Percentiles rank a stretch among this genome's conserved stretches.
phyloP scores from a whole-genome alignment of 2,888 invertebrate species.

The Macaria liturata region DNA sequence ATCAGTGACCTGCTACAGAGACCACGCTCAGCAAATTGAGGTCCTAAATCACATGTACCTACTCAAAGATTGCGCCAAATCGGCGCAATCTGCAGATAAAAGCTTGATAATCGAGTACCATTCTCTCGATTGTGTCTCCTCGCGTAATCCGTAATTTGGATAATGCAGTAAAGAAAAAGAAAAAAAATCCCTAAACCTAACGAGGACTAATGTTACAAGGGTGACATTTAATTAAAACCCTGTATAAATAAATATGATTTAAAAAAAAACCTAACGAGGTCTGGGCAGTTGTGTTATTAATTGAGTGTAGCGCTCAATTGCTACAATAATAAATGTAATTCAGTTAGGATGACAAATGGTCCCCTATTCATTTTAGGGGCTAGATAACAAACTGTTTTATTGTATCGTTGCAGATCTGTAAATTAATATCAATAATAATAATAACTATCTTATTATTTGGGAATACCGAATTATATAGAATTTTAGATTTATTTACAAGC shows the following conservation, averaged over 20 bases:
- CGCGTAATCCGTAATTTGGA: constrained; percentile 34
- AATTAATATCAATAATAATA: too few relatives aligned
- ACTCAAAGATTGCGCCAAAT: constrained; percentile 21
- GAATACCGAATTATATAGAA: too few relatives aligned
- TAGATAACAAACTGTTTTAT: constrained; percentile 22
- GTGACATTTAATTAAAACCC: too few relatives aligned
- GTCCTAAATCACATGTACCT: constrained; percentile 27
- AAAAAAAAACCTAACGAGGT: too few relatives aligned
- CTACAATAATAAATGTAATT: constrained; percentile 28
- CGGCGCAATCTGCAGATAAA: constrained; percentile 25
- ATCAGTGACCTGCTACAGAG: constrained; percentile 21
- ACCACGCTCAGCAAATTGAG: constrained; percentile 26
- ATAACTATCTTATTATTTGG: too few relatives aligned
- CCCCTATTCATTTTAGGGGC: constrained; percentile 22
- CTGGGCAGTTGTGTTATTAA: constrained; percentile 26
- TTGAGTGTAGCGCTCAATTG: constrained; percentile 26
- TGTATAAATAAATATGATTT: too few relatives aligned
- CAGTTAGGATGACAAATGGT: constrained; percentile 26
- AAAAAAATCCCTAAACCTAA: constrained; percentile 11
- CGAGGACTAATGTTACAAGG: too few relatives aligned
- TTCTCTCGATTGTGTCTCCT: constrained; percentile 24
- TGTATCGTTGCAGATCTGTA: constrained; percentile 17
- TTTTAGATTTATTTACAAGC: too few relatives aligned
- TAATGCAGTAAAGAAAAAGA: constrained; percentile 32
- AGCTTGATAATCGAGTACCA: constrained; percentile 24